Conservation (phyloP, 2,888 invertebrate species). For the Gymnosoma rotundatum region DNA sequence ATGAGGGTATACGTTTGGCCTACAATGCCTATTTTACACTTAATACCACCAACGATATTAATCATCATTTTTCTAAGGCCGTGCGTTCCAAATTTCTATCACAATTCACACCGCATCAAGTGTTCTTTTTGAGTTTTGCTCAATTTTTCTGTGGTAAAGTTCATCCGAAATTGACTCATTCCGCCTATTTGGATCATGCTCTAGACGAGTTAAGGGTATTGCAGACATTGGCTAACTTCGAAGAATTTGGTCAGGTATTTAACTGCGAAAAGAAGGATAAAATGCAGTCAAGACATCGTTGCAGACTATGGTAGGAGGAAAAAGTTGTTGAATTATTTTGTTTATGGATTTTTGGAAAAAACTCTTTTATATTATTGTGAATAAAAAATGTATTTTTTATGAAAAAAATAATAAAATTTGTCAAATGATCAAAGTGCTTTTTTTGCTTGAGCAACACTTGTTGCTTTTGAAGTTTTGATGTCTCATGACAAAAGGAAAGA, state of each 20-base stretch:
- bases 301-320: conserved; percentile 76
- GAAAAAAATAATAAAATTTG: too few species aligned
- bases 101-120: conserved; percentile 76
- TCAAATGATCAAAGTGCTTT: too few species aligned
- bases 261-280: conserved; percentile 76
- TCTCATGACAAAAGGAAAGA: too few species aligned
- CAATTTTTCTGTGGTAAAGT: conserved; percentile 79
- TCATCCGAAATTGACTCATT: conserved; percentile 73
- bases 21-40: conserved; percentile 77
- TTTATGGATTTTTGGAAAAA: neutral
- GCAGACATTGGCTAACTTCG: conserved; percentile 79
- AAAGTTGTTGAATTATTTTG: neutral
- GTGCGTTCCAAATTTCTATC: conserved; percentile 73
- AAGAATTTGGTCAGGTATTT: conserved; percentile 78
- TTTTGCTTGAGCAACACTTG: too few species aligned
- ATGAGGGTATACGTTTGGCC: conserved; percentile 78
- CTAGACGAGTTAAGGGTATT: conserved; percentile 77
- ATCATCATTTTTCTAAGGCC: conserved; percentile 50
- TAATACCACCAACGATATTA: conserved; percentile 56
- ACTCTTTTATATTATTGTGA: too few species aligned
- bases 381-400: too few species aligned
- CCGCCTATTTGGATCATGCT: conserved; percentile 76
- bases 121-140: conserved; percentile 79
- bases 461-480: too few species aligned
- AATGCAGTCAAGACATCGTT: conserved; percentile 78